Base-by-base conservation (phyloP, 2,888 invertebrate species). In the Diaphora mendica region DNA sequence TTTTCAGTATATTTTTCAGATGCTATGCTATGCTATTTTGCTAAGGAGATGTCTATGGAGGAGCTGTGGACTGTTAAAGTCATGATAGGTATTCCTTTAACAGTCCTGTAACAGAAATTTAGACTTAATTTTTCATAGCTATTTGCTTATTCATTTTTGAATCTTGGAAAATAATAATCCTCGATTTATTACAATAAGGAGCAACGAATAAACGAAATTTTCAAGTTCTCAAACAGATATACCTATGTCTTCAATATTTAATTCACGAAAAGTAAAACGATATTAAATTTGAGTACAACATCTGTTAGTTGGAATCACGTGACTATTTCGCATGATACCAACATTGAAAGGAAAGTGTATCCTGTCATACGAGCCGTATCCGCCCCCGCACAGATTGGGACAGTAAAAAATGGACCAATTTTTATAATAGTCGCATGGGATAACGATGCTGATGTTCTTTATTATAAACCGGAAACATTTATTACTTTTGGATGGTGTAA, bases 361-460 rank as follows among this genome's bases (percentile, higher is more conserved):
- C 95, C 95, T 94, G 95, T 94, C 94, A 95, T 94, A 92, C 82
- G 95, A 95, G 85, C 90, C 91, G 92, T 93, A 94, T 95, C 95
- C 95, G 95, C 95, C 95, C 92, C 85, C 93, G 88, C 91, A 89
- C 91, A 90, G 93, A 92, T 91, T 90, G 93, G 87, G 80, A 87
- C 87, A 83, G 90, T 92, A 95, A 95, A 95, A 95, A 95, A 95
- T 92, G 91, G 90, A 91, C 90, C 92, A 91, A 95, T 95, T 94
- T 93, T 95, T 93, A 93, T 95, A 94, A 95, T 93, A 93, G 91
- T 89, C 86, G 86, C 86, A 84, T 78, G 89, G 92, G 90, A 92
- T 91, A 91, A 90, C 90, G 88, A 91, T 90, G 89, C 87, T 83
- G 84, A 90, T 89, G 88, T 90, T 92, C 92, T 94, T 94, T 94